Evolutionary conservation across 2,888 invertebrate genomes (phyloP).

Genomic region (Meteorus colon): DNA sequence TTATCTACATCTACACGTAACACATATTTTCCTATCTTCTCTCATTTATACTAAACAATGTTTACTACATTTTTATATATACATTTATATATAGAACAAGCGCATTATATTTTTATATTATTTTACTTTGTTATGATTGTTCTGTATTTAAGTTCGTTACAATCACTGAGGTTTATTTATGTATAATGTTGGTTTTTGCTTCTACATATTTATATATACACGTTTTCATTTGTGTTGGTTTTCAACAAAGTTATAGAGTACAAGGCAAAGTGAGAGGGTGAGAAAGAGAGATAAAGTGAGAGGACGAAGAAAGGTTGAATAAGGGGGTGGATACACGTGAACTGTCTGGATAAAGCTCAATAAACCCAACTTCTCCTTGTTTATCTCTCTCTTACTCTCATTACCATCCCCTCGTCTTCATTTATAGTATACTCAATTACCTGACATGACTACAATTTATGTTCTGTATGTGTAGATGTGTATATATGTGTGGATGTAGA

Average conservation of each 20-base stretch:
- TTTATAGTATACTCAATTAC: conserved; percentile 33
- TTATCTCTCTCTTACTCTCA: conserved; percentile 6
- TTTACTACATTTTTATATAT: neutral
- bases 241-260: neutral
- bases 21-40: too few relatives aligned
- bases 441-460: conserved; percentile 34
- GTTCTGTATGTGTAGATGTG: neutral
- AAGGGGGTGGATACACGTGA: neutral
- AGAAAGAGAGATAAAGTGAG: neutral
- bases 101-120: neutral
- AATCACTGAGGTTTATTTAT: neutral
- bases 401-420: conserved; percentile 8
- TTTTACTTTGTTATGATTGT: neutral
- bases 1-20: too few relatives aligned
- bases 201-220: neutral
- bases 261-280: neutral
- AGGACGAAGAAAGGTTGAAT: neutral
- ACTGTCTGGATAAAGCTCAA: conserved; percentile 16
- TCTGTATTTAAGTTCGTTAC: neutral
- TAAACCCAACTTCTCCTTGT: conserved; percentile 9
- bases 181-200: neutral
- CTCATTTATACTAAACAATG: too few relatives aligned
- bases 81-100: neutral
- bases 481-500: conserved; percentile 6
- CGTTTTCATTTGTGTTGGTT: conserved; percentile 6